Percentiles rank a stretch among this genome's conserved stretches.
These are phyloP conservation scores for Tursiops truncatus DNA, from an alignment of 2,113 vertebrate species.

Conservation along the genomic window DNA sequence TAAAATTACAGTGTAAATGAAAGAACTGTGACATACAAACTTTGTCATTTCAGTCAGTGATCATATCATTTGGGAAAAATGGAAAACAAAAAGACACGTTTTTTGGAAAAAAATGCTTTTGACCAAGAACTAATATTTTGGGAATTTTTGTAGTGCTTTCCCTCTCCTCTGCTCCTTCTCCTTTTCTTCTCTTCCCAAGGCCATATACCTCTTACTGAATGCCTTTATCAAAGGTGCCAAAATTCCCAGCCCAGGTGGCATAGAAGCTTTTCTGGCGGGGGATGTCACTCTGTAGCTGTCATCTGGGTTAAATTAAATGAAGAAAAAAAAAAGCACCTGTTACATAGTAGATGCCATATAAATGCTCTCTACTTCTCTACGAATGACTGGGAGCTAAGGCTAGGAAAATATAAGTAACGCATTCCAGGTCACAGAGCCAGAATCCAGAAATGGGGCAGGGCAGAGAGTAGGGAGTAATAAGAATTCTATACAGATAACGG, in stretches of 20 bases:
- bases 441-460: background rate
- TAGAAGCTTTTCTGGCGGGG: background rate
- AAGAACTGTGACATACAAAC: background rate
- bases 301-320: background rate
- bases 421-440: background rate
- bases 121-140: background rate
- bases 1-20: background rate
- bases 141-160: background rate
- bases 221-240: background rate
- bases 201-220: background rate
- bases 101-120: constrained; percentile 6
- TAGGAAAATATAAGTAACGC: background rate
- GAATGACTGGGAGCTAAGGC: background rate
- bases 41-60: background rate
- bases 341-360: background rate
- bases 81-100: background rate
- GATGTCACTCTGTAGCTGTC: background rate
- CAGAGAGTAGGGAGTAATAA: background rate
- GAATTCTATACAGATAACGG: background rate
- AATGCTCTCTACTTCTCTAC: background rate
- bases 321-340: background rate
- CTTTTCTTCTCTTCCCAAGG: background rate
- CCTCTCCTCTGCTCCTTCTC: background rate
- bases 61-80: background rate
- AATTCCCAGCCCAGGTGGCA: background rate